Conservation (phyloP, 2,113 vertebrate genomes). For the Takifugu flavidus region DNA sequence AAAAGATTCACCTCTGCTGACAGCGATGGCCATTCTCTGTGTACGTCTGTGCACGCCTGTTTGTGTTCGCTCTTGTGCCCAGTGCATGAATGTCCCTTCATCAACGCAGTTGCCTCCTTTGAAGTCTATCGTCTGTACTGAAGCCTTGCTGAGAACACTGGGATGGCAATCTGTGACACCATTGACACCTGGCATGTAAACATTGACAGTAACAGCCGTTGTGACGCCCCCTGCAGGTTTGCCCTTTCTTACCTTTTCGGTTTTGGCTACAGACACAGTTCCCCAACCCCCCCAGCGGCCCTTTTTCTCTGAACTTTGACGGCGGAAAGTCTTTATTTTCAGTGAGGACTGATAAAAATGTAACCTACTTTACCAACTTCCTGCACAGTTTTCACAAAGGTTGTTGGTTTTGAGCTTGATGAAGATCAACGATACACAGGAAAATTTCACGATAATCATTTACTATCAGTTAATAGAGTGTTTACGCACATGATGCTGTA, state of each 20-base stretch:
- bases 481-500: too few relatives aligned
- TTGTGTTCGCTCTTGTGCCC: constrained; percentile 3
- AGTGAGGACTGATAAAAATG: constrained; percentile 2
- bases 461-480: too few relatives aligned
- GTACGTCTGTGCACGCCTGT: constrained; percentile 1
- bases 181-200: constrained; percentile 80
- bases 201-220: constrained; percentile 65
- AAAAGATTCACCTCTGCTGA: too few relatives aligned
- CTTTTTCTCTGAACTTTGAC: constrained; percentile 9
- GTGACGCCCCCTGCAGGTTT: constrained; percentile 66
- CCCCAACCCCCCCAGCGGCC: constrained; percentile 22
- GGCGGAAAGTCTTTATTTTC: constrained; percentile 23
- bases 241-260: constrained; percentile 71
- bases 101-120: constrained; percentile 58
- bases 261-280: constrained; percentile 48
- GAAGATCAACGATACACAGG: too few relatives aligned
- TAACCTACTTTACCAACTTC: constrained; percentile 33
- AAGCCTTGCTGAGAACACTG: constrained; percentile 72
- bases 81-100: constrained; percentile 30
- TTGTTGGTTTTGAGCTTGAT: too few relatives aligned
- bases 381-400: too few relatives aligned
- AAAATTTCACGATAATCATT: too few relatives aligned
- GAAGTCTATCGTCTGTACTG: constrained; percentile 75
- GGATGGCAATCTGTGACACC: constrained; percentile 77
- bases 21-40: neutral